Percentiles rank a stretch among this genome's conserved stretches.
Evolutionary conservation across 2,113 vertebrate genomes (phyloP).

Genomic region (Nansenia antarctica): DNA sequence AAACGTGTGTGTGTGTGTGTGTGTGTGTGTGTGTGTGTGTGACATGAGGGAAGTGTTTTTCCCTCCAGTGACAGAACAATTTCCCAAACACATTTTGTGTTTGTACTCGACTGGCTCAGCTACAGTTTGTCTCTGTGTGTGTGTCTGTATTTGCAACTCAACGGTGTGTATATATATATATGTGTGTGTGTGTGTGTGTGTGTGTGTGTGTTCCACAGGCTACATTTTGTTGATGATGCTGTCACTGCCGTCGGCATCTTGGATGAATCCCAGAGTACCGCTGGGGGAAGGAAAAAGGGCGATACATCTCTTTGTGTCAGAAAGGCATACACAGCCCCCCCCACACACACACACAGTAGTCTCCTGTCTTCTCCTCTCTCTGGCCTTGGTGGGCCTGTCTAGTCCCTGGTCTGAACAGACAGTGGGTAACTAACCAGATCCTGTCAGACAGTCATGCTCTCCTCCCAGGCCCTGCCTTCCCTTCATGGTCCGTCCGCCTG

Average conservation of each 20-base stretch:
- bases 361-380: slow-evolving; percentile 27
- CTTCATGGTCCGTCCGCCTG: slow-evolving; percentile 77
- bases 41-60: slow-evolving; percentile 41
- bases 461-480: slow-evolving; percentile 67
- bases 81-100: slow-evolving; percentile 67
- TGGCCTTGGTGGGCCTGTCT: slow-evolving; percentile 65
- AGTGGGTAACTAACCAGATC: slow-evolving; percentile 79
- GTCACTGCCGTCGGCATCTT: slow-evolving; percentile 66
- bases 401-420: slow-evolving; percentile 63
- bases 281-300: slow-evolving; percentile 52
- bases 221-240: slow-evolving; percentile 72
- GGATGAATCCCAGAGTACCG: slow-evolving; percentile 57
- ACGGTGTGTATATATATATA: too few relatives aligned
- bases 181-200: slow-evolving; percentile 23
- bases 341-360: slow-evolving; percentile 12
- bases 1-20: not conserved
- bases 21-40: slow-evolving; percentile 53
- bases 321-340: slow-evolving; percentile 9
- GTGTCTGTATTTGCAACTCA: too few relatives aligned
- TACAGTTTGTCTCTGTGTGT: slow-evolving; percentile 28
- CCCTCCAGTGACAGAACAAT: slow-evolving; percentile 53
- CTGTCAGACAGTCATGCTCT: slow-evolving; percentile 77
- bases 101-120: slow-evolving; percentile 65
- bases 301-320: slow-evolving; percentile 52
- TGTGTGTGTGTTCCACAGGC: slow-evolving; percentile 26